Evolutionary conservation across 2,888 invertebrate species (phyloP), one percentile per base, ranked within the genome.

Genomic region (Diarsia mendica): DNA sequence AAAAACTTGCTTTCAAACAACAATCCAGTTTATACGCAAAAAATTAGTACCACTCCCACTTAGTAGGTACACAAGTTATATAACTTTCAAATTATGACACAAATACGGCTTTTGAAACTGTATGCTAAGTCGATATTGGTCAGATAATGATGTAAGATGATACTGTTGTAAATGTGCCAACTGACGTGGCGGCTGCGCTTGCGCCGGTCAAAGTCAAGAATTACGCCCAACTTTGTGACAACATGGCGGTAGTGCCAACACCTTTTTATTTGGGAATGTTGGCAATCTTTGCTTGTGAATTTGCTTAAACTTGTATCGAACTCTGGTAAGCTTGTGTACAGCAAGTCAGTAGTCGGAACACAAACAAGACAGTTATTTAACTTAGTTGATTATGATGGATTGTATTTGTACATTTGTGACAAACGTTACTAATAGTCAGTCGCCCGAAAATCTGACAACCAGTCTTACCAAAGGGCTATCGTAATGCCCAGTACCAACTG

Each of bases 81-180:
- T 84, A 84, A 84, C 61, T 28, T 64, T 39, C 48, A 67, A 83
- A 79, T 66, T 39, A 55, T 75, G 83, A 75, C 84, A 67, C 64
- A 83, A 72, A 74, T 77, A 70, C 51, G n/a, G 28, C 51, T 83
- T 82, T 82, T 69, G 80, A 58, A 84, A 82, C 53, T 63, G 73
- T 77, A 82, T 65, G 68, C 74, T 75, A 69, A 83, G n/a, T 60
- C 9, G 58, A 64, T 75, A 75, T 82, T 82, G 82, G 67, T 64
- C 72, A 75, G 69, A 72, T 70, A 4, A 13, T 82, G 80, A 70
- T 51, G 82, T 84, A 82, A 82, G 72, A 51, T 67, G 75, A 55
- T 66, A 73, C 66, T 79, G 70, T 82, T 61, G 28, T 5, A 82
- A 68, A 80, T 80, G 53, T 79, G 60, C 60, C 79, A 72, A 65